These are phyloP conservation scores for Calephelis virginiensis DNA, from an alignment of 1,140 invertebrate genomes.

Conservation along the genomic window DNA sequence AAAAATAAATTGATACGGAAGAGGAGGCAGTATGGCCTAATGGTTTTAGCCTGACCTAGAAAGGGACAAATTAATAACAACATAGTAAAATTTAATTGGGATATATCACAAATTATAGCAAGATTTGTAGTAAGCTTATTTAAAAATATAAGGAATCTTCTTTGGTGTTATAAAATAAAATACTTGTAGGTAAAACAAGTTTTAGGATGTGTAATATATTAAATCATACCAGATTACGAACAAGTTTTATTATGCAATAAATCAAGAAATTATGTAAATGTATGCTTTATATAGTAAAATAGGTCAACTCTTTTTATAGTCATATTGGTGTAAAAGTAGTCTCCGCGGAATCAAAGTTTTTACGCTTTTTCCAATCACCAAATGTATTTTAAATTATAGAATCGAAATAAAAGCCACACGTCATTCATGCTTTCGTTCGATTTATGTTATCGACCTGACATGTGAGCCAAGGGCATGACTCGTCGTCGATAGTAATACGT, in stretches of 20 bases:
- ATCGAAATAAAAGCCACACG: slow-evolving; percentile 6
- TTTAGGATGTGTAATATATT: background rate
- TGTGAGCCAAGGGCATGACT: slow-evolving; percentile 14
- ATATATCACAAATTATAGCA: too few relatives aligned
- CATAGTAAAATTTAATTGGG: too few relatives aligned
- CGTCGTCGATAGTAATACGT: slow-evolving; percentile 1
- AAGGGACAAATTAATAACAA: too few relatives aligned
- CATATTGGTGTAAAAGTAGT: background rate
- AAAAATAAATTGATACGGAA: too few relatives aligned
- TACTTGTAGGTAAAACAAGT: too few relatives aligned
- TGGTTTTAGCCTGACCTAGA: too few relatives aligned
- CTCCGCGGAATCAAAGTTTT: background rate
- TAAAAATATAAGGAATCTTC: too few relatives aligned
- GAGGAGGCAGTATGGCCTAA: too few relatives aligned
- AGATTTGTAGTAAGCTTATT: too few relatives aligned
- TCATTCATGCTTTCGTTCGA: slow-evolving; percentile 12
- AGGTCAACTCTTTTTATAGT: background rate
- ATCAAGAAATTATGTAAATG: background rate
- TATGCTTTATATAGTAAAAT: background rate
- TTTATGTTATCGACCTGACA: slow-evolving; percentile 20
- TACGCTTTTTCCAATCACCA: slow-evolving; percentile 6
- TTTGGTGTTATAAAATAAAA: too few relatives aligned
- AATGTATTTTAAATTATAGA: slow-evolving; percentile 15
- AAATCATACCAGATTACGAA: background rate
- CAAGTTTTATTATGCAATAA: background rate